Conservation (phyloP, 2,797 vertebrate genomes). For the Pangasius sanitwongsei region DNA sequence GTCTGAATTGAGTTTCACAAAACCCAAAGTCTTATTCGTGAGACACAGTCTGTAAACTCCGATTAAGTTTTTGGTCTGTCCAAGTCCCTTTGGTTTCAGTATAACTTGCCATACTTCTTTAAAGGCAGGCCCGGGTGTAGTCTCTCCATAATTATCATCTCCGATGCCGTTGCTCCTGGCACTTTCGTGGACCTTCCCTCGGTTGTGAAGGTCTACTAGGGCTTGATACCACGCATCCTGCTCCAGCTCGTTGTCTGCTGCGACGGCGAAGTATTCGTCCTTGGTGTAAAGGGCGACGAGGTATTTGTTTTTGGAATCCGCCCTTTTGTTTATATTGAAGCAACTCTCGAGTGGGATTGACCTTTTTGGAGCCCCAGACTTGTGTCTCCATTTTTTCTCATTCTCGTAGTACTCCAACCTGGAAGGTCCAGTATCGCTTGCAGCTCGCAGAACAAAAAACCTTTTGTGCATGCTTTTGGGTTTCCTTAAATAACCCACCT, state of each 20-base stretch:
- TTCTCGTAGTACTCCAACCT: conserved; percentile 90
- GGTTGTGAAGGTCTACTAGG: conserved; percentile 83
- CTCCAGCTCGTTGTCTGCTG: conserved; percentile 83
- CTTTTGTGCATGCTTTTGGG: conserved; percentile 92
- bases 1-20: conserved; percentile 87
- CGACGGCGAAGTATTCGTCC: conserved; percentile 87
- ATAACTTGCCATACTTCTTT: conserved; percentile 91
- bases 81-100: conserved; percentile 86
- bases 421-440: conserved; percentile 83
- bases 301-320: conserved; percentile 89
- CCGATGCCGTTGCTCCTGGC: conserved; percentile 64
- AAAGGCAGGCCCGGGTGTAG: conserved; percentile 81
- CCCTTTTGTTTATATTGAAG: conserved; percentile 90
- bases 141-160: conserved; percentile 77
- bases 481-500: conserved; percentile 91
- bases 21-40: conserved; percentile 87
- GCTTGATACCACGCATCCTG: conserved; percentile 88
- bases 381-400: conserved; percentile 91
- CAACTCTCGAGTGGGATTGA: conserved; percentile 86
- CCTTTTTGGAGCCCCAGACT: conserved; percentile 86
- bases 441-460: conserved; percentile 86
- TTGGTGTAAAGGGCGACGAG: conserved; percentile 87
- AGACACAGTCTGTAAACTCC: conserved; percentile 89
- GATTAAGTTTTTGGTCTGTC: conserved; percentile 86
- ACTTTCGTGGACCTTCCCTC: conserved; percentile 78